Percentiles rank a stretch among this genome's conserved stretches.
Conservation (phyloP, 64 coral and sea anemone species). For the Porites lutea region DNA sequence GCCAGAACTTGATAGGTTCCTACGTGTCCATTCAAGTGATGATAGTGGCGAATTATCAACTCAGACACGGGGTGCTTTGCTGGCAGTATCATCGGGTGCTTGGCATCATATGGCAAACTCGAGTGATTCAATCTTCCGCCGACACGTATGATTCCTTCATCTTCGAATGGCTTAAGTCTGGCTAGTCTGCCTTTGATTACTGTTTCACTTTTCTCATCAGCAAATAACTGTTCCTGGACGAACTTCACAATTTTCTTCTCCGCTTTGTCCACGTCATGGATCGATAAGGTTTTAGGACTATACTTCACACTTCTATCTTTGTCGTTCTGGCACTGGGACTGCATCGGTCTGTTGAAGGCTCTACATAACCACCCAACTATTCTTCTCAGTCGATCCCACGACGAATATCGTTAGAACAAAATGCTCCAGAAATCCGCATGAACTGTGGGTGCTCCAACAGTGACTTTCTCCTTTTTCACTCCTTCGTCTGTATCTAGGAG, state of each 20-base stretch:
- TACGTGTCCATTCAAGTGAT: slow-evolving; percentile 49
- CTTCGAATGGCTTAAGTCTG: slow-evolving; percentile 26
- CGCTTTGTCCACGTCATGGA: slow-evolving; percentile 42
- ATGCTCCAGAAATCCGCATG: too few relatives aligned
- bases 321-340: background rate
- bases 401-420: too few relatives aligned
- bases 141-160: slow-evolving; percentile 34
- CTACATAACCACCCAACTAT: slow-evolving; percentile 45
- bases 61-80: too few relatives aligned
- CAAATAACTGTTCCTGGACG: slow-evolving; percentile 39
- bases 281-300: background rate
- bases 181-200: slow-evolving; percentile 3
- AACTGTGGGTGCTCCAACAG: too few relatives aligned
- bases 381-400: slow-evolving; percentile 65
- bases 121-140: slow-evolving; percentile 49
- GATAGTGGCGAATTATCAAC: slow-evolving; percentile 71
- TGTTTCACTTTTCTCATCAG: background rate
- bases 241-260: slow-evolving; percentile 38
- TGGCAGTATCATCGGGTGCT: slow-evolving; percentile 69
- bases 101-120: slow-evolving; percentile 24
- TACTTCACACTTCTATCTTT: background rate
- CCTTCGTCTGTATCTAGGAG: too few relatives aligned
- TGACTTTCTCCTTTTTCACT: too few relatives aligned
- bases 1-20: slow-evolving; percentile 69
- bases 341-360: background rate